A percentile compares a stretch with the other conserved stretches of the same genome.
These are phyloP conservation scores for Phyllopteryx taeniolatus DNA, from an alignment of 2,113 vertebrate genomes.

Conservation along the genomic window DNA sequence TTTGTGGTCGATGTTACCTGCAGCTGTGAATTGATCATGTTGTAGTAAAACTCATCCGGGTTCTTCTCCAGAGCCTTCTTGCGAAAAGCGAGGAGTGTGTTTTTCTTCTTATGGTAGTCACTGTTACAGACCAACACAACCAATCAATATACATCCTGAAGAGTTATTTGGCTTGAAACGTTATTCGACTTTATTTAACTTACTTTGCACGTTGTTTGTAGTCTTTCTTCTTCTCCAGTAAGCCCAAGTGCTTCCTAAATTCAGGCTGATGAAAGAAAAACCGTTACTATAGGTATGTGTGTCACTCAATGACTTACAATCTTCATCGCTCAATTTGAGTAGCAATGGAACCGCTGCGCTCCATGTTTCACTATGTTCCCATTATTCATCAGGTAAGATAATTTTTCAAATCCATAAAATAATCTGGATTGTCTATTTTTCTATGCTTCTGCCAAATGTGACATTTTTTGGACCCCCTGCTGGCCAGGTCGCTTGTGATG, in stretches of 20 bases:
- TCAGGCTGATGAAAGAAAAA: conserved; percentile 69
- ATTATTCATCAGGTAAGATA: no score
- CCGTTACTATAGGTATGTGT: neutral
- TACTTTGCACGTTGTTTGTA: conserved; percentile 88
- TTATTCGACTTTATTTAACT: conserved; percentile 50
- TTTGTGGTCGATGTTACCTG: conserved; percentile 67
- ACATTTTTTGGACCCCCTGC: no score
- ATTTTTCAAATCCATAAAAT: no score
- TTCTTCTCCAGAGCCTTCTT: conserved; percentile 94
- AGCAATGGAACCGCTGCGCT: no score
- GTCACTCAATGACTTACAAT: no score
- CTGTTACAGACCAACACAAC: conserved; percentile 56
- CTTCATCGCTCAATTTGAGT: no score
- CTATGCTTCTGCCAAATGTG: no score
- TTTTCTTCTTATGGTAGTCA: conserved; percentile 89
- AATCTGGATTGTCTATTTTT: no score
- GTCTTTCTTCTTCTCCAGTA: conserved; percentile 95
- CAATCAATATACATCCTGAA: neutral
- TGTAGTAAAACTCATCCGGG: conserved; percentile 95
- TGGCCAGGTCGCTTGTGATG: no score
- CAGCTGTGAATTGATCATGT: conserved; percentile 84
- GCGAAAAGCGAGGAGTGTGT: conserved; percentile 82
- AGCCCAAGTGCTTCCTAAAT: conserved; percentile 80
- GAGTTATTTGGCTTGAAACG: no score
- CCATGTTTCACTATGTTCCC: no score